A percentile compares a stretch with the other conserved stretches of the same genome.
phyloP scores from a whole-genome alignment of 2,113 vertebrate species.

The Ochotona curzoniae region DNA sequence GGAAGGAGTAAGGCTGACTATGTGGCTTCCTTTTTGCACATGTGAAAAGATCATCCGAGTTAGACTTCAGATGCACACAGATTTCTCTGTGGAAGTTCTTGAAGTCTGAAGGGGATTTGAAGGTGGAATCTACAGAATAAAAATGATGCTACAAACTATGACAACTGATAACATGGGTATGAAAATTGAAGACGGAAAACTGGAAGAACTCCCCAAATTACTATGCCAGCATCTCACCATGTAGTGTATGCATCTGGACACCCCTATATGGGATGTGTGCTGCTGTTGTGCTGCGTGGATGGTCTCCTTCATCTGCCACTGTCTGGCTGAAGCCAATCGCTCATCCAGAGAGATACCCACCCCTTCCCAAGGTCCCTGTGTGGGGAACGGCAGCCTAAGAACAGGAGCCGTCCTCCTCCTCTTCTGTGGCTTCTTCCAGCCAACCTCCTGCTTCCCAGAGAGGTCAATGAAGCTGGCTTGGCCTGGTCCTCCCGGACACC shows the following conservation, averaged over 20 bases:
- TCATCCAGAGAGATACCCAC: background rate
- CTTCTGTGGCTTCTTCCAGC: background rate
- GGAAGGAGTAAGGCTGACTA: background rate
- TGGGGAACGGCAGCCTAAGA: background rate
- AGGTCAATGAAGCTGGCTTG: background rate
- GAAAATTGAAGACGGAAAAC: background rate
- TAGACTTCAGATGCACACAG: background rate
- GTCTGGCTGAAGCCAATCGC: background rate
- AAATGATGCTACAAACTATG: background rate
- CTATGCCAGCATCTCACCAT: background rate
- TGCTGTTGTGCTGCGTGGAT: background rate
- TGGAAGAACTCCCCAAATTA: background rate
- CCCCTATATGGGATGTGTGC: no score
- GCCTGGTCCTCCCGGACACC: background rate
- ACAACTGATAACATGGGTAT: background rate
- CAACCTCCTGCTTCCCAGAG: background rate
- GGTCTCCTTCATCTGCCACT: background rate
- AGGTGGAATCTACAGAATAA: background rate
- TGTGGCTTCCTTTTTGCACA: no score
- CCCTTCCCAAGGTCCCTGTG: background rate
- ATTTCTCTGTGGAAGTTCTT: background rate
- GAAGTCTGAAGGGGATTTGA: background rate
- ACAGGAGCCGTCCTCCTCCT: background rate
- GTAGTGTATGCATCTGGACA: background rate
- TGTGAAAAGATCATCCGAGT: background rate